Conservation (phyloP, 1,140 invertebrate species). For the Proctacanthus coquilletti region DNA sequence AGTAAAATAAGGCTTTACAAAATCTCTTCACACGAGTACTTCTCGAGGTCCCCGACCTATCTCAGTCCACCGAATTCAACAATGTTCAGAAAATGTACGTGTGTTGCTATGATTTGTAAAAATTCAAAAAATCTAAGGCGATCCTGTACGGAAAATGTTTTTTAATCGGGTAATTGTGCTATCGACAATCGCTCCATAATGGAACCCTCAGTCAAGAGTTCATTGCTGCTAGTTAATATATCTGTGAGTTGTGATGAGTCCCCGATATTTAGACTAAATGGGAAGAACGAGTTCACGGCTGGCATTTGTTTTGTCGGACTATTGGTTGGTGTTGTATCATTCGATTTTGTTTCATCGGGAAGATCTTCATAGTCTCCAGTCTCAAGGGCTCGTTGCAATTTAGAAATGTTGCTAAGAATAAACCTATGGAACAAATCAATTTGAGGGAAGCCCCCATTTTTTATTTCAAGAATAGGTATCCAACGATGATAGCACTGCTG, state of each 20-base stretch:
- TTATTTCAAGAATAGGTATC: slow-evolving; percentile 67
- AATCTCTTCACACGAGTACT: no score
- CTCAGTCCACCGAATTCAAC: no score
- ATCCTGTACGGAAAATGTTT: background rate
- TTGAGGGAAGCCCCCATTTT: slow-evolving; percentile 54
- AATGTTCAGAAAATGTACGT: no score
- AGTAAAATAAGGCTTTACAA: no score
- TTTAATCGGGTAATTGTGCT: slow-evolving; percentile 8
- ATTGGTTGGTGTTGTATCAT: slow-evolving; percentile 5
- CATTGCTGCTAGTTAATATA: slow-evolving; percentile 22
- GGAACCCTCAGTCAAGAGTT: slow-evolving; percentile 18
- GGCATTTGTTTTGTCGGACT: slow-evolving; percentile 10
- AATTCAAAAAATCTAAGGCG: slow-evolving; percentile 9
- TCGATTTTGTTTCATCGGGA: slow-evolving; percentile 13
- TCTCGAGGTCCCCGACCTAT: no score
- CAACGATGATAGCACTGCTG: slow-evolving; percentile 78
- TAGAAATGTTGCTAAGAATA: slow-evolving; percentile 39
- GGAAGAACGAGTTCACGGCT: slow-evolving; percentile 35
- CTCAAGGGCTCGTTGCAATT: slow-evolving; percentile 30
- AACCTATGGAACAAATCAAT: slow-evolving; percentile 42
- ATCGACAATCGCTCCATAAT: slow-evolving; percentile 28
- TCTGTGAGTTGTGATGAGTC: slow-evolving; percentile 25
- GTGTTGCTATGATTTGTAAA: no score
- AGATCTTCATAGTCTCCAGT: slow-evolving; percentile 22
- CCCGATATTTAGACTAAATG: slow-evolving; percentile 28